A percentile compares a stretch with the other conserved stretches of the same genome.
Evolutionary conservation across 2,113 vertebrate species (phyloP).

Genomic region (Pampusana beccarii): DNA sequence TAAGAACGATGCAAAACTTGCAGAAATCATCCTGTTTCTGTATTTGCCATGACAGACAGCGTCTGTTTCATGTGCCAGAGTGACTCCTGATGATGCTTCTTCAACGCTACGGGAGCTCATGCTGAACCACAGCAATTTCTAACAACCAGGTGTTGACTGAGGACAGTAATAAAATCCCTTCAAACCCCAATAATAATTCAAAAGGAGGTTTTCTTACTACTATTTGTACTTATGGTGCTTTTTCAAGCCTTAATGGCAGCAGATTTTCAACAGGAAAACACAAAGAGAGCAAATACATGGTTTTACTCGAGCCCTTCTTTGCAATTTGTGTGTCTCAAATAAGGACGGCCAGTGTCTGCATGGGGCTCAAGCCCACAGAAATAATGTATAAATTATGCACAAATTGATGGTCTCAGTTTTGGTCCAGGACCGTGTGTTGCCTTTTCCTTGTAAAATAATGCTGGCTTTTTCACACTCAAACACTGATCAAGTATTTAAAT

Average conservation of each 20-base stretch:
- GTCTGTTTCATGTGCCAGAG: fast-evolving
- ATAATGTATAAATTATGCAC: not conserved
- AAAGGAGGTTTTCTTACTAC: not conserved
- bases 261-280: not conserved
- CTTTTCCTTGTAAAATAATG: not conserved
- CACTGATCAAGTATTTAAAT: not conserved
- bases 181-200: not conserved
- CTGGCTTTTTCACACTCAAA: not conserved
- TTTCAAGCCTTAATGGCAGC: not conserved
- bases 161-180: not conserved
- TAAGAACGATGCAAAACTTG: not conserved
- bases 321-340: not conserved
- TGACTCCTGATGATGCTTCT: not conserved
- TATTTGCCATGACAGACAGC: not conserved
- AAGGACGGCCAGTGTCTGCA: not conserved
- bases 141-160: not conserved
- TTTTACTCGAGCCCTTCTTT: not conserved
- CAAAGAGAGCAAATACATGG: not conserved
- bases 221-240: not conserved
- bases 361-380: not conserved
- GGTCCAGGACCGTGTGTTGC: fast-evolving
- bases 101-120: fast-evolving
- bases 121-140: not conserved
- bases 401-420: not conserved
- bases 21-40: not conserved